A percentile compares a stretch with the other conserved stretches of the same genome.
phyloP scores from a whole-genome alignment of 2,888 invertebrate genomes.

The Hyppa rectilinea region DNA sequence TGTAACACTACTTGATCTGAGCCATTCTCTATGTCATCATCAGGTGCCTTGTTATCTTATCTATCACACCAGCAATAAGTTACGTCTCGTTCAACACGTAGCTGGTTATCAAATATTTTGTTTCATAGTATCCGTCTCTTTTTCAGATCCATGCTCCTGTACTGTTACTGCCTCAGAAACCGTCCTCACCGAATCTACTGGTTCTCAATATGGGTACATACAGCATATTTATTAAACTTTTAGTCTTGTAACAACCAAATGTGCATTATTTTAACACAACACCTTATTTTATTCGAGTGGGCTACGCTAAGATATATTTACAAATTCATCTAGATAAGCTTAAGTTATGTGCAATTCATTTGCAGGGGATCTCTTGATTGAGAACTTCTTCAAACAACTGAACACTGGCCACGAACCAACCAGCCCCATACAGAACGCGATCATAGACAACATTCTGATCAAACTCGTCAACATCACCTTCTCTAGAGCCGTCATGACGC shows the following conservation, averaged over 20 bases:
- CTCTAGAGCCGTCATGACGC: constrained; percentile 93
- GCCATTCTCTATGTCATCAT: too few species aligned
- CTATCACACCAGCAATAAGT: too few species aligned
- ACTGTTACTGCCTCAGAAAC: constrained; percentile 94
- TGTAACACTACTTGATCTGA: too few species aligned
- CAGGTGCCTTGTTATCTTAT: too few species aligned
- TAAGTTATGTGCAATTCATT: background rate
- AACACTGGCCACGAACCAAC: constrained; percentile 75
- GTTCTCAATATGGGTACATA: constrained; percentile 93
- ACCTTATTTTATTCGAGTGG: background rate
- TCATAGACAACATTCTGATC: constrained; percentile 93
- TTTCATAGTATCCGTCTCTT: too few species aligned
- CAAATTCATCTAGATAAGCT: background rate
- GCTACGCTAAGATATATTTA: background rate
- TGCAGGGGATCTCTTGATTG: constrained; percentile 93
- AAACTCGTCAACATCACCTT: constrained; percentile 93
- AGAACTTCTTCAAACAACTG: constrained; percentile 94
- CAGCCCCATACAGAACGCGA: constrained; percentile 84
- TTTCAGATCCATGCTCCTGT: constrained; percentile 93
- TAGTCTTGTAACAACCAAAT: background rate
- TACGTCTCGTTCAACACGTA: too few species aligned
- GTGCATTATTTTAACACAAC: background rate
- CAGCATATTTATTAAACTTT: background rate
- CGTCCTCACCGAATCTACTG: constrained; percentile 94
- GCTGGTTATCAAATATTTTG: too few species aligned